These are phyloP conservation scores for Lates japonicus DNA, from an alignment of 2,797 vertebrate genomes.

Conservation along the genomic window DNA sequence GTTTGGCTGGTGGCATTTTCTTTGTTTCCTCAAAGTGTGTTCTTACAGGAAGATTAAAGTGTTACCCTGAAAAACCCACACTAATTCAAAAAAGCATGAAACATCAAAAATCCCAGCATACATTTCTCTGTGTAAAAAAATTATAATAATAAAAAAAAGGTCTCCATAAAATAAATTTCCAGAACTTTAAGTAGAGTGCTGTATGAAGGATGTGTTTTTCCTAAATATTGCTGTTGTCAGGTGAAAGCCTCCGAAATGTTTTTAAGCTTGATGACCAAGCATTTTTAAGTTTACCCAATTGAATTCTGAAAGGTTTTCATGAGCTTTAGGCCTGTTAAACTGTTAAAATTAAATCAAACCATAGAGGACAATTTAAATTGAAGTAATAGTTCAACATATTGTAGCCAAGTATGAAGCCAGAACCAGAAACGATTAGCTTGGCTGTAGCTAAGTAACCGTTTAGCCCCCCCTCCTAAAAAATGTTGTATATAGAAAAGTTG, in stretches of 20 bases:
- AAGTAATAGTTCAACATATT: background rate
- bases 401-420: background rate
- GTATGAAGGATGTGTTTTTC: slow-evolving; percentile 30
- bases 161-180: slow-evolving; percentile 6
- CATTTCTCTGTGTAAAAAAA: background rate
- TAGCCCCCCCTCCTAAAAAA: too few relatives aligned
- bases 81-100: slow-evolving; percentile 47
- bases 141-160: background rate
- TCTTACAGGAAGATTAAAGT: slow-evolving; percentile 63
- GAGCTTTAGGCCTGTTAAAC: background rate
- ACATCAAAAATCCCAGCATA: slow-evolving; percentile 25
- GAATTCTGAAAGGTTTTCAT: slow-evolving; percentile 17
- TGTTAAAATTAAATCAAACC: background rate
- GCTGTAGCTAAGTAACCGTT: background rate
- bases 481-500: too few relatives aligned
- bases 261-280: slow-evolving; percentile 51
- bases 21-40: slow-evolving; percentile 73
- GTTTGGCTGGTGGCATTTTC: slow-evolving; percentile 76
- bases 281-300: slow-evolving; percentile 38
- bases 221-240: slow-evolving; percentile 59
- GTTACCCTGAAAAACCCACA: slow-evolving; percentile 35
- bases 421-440: slow-evolving; percentile 3
- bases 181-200: slow-evolving; percentile 22
- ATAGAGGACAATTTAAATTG: background rate
- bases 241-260: slow-evolving; percentile 46